Conservation (phyloP, 2,797 vertebrate species). For the Crypturellus tataupa region DNA sequence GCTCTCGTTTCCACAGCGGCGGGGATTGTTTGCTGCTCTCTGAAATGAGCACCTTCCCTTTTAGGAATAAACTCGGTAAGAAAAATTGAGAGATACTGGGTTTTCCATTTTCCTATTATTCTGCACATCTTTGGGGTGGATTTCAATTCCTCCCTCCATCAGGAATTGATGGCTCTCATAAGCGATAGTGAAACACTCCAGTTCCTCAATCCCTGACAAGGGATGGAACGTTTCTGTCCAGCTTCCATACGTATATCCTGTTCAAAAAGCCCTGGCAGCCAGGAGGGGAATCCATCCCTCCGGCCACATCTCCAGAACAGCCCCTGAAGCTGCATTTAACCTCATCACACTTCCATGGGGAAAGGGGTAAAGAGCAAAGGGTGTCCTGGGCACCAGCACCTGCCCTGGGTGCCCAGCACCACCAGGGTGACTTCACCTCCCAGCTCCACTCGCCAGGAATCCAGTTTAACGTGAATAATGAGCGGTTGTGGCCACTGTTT, state of each 20-base stretch:
- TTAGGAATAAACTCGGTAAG: conserved; percentile 16
- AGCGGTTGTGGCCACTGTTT: background rate
- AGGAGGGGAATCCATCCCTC: background rate
- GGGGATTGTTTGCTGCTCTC: conserved; percentile 57
- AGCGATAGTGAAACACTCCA: background rate
- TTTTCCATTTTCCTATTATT: conserved; percentile 11
- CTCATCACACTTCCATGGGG: background rate
- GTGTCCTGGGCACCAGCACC: accelerated
- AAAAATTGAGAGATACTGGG: background rate
- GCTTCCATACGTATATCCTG: background rate
- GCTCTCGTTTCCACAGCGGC: conserved; percentile 40
- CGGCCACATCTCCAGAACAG: background rate
- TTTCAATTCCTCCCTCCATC: conserved; percentile 23
- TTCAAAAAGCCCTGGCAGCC: background rate
- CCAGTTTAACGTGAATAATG: background rate
- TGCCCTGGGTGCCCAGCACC: background rate
- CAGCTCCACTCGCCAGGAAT: accelerated
- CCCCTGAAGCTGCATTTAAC: background rate
- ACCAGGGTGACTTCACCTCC: accelerated
- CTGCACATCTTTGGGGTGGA: background rate
- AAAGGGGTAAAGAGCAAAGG: background rate
- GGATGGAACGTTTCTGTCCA: background rate
- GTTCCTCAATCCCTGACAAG: background rate
- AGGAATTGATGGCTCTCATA: background rate
- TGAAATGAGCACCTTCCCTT: background rate